Evolutionary conservation across 2,888 invertebrate genomes (phyloP).

Genomic region (Alsophila aescularia): DNA sequence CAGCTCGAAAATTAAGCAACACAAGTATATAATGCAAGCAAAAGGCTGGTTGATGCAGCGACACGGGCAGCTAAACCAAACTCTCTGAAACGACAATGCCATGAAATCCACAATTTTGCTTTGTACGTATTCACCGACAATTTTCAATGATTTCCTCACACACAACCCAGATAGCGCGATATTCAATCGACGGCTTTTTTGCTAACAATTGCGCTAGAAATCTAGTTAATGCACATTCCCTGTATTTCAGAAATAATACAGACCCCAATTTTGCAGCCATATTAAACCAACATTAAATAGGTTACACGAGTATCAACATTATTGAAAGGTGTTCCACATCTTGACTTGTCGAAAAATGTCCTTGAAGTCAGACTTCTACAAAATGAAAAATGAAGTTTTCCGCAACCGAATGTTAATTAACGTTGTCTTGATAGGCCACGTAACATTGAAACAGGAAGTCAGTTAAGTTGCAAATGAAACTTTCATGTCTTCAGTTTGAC

Average conservation of each 20-base stretch:
- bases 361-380: background rate
- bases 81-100: too few relatives aligned
- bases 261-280: conserved; percentile 19
- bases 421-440: background rate
- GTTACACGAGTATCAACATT: conserved; percentile 24
- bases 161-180: too few relatives aligned
- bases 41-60: too few relatives aligned
- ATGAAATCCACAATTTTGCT: too few relatives aligned
- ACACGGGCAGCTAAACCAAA: too few relatives aligned
- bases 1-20: too few relatives aligned
- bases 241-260: conserved; percentile 17
- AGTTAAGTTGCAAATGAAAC: conserved; percentile 5
- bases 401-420: conserved; percentile 9
- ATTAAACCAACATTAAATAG: conserved; percentile 21
- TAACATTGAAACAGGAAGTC: conserved; percentile 13
- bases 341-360: background rate
- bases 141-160: too few relatives aligned
- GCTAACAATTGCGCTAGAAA: conserved; percentile 2
- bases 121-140: too few relatives aligned
- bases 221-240: background rate
- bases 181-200: background rate
- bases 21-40: too few relatives aligned
- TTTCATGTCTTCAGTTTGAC: conserved; percentile 1
- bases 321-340: background rate
- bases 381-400: background rate